These are phyloP conservation scores for Hoplodrina ambigua DNA, from an alignment of 2,888 invertebrate species.

Conservation along the genomic window DNA sequence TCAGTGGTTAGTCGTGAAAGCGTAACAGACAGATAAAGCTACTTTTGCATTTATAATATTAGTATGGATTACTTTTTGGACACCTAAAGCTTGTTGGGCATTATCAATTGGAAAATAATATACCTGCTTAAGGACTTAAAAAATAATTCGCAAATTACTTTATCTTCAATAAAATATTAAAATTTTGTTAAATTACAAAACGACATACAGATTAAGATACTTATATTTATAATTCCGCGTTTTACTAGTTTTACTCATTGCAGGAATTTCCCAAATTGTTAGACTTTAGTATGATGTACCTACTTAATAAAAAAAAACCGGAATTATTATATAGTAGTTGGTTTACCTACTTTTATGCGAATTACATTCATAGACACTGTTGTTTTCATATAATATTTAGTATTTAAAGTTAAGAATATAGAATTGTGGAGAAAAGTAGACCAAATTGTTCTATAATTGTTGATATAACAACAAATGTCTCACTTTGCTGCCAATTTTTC, in stretches of 20 bases:
- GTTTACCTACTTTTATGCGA: not conserved
- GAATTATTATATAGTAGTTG: no score
- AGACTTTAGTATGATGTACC: not conserved
- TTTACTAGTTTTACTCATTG: constrained; percentile 12
- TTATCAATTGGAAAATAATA: not conserved
- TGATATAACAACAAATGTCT: no score
- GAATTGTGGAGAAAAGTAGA: not conserved
- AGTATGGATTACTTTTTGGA: no score
- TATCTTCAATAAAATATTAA: constrained; percentile 16
- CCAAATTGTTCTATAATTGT: not conserved
- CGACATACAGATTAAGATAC: constrained; percentile 42
- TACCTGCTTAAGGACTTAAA: not conserved
- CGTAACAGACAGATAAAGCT: no score
- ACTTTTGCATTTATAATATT: no score
- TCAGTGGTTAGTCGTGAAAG: no score
- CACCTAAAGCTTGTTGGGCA: not conserved
- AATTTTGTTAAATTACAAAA: constrained; percentile 34
- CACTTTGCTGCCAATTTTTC: no score
- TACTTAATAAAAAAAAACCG: constrained; percentile 2
- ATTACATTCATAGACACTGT: no score
- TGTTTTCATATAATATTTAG: not conserved
- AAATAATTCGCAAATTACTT: constrained; percentile 6
- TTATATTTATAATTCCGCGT: constrained; percentile 27
- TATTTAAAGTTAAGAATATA: not conserved
- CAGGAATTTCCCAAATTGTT: constrained; percentile 50